Conservation (phyloP, 2,797 vertebrate genomes). For the Glyptemys insculpta region DNA sequence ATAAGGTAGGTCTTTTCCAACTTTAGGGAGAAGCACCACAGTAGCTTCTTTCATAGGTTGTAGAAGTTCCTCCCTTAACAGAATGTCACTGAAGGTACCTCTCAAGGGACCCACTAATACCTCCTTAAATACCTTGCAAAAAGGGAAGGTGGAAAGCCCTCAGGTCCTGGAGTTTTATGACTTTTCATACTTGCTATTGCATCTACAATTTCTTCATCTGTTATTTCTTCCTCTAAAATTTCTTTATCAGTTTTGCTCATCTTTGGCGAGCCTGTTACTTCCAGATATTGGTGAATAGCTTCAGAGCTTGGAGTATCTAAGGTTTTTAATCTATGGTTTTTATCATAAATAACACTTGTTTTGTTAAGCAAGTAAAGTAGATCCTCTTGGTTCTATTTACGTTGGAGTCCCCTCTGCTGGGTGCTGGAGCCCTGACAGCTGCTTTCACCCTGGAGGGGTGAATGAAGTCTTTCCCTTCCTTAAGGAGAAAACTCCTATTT, state of each 20-base stretch:
- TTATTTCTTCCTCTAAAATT: neutral
- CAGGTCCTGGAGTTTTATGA: neutral
- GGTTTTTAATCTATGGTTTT: too few species aligned
- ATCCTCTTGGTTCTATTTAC: neutral
- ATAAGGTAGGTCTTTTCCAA: neutral
- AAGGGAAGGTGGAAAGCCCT: neutral
- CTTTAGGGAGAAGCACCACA: neutral
- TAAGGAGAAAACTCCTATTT: accelerated
- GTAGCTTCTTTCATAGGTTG: neutral
- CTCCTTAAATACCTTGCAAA: neutral
- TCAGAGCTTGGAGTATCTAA: neutral
- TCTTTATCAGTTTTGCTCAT: neutral
- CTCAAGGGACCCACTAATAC: neutral
- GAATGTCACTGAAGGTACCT: neutral
- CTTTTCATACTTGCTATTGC: neutral
- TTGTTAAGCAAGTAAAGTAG: neutral
- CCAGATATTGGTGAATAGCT: neutral
- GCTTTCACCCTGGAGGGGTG: neutral
- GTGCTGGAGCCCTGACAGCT: neutral
- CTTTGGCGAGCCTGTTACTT: neutral
- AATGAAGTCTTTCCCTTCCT: neutral
- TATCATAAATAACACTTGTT: neutral
- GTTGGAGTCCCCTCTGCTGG: neutral
- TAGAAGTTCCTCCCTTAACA: neutral
- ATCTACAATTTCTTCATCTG: neutral